Base-by-base conservation (phyloP, 1,140 invertebrate species). In the Pogonomyrmex barbatus region DNA sequence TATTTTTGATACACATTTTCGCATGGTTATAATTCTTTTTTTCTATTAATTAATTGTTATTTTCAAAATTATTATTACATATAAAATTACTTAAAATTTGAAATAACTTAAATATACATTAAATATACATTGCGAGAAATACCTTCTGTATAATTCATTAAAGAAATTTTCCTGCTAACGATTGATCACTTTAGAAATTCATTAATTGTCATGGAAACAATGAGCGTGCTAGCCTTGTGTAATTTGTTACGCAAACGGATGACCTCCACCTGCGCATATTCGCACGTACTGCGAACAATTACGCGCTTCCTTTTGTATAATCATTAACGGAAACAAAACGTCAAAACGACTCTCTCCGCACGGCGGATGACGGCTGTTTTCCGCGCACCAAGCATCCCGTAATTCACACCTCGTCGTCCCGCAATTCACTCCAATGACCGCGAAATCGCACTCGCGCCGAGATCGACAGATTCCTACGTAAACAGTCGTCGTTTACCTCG, bases 401-500 rank as follows among this genome's bases (percentile, higher is more conserved):
- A 60, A 73, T 60, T 83, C 42, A 75, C 45, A 12, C 52, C 56
- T 83, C 33, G 12, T 30, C 50, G 6, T 52, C 24, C 24, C 17
- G 12, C 36, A 50, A 68, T 68, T 68, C 77, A 79, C 60, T 67
- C 10, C 14, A 33, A 30, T 24, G 56, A n/a, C 6, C 50, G 10
- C 39, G 67, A 82, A 71, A 71, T 58, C 42, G 2, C 10, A 33
- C 17, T 65, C 47, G 45, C 17, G 33, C 30, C 50, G n/a, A 10
- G 5, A 10, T 8, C 56, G 14, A 30, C 63, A 8, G 2, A 9
- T 39, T 24, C 3, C 14, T n/a, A 17, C 9, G 14, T 6, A 8
- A 30, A 33, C 65, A 58, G 45, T 24, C 0, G 39, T 73, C 17
- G 24, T 60, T 65, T 77, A 73, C 88, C 88, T 83, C 24, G 39